Evolutionary conservation across 2,888 invertebrate species (phyloP), one percentile per base, ranked within the genome.

Genomic region (Serrognathus titanus): DNA sequence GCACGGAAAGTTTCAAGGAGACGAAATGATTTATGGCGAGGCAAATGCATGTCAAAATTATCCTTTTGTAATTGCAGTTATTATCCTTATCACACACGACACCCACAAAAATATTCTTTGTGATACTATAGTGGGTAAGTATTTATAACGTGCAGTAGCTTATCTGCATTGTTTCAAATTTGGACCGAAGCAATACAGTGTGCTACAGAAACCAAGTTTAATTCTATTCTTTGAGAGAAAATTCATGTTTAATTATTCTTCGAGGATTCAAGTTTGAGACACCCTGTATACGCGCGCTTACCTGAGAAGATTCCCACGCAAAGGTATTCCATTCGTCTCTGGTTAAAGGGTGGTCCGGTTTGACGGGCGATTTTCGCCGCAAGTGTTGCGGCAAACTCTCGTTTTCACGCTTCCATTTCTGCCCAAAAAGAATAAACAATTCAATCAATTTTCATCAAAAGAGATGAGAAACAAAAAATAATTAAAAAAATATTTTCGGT

Each of bases 401-500:
- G 67, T 86, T 86, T 71, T 86, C 85, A 11, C 83, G 73, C 59
- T 84, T 80, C 85, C 85, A 86, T 74, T 83, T 85, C 82, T 85
- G 66, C 31, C 1, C 2, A 31, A 31, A 31, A 4, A 31, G 4
- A 31, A 31, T 6, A 31, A 1, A 31, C 24, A 7, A 31, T 31
- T 31, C 7, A 31, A 31, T 31, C 24, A 6, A 31, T 31, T 31
- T 31, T 31, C 6, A 31, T 31, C 24, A 6, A 7, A 31, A 31
- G 24, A 31, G 4, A 20, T 4, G 4, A 20, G 7, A 31, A 31
- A 31, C 24, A 1, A 31, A 31, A 20, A 31, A 6, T 31, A 31
- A 31, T 31, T 3, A 1, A 31, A 31, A 31, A 6, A 31, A 31
- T 31, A 31, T 5, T 31, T 31, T 7, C 7, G 24, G 5, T 6